phyloP scores from a whole-genome alignment of 2,797 vertebrate species.

The Pyrocephalus nanus region DNA sequence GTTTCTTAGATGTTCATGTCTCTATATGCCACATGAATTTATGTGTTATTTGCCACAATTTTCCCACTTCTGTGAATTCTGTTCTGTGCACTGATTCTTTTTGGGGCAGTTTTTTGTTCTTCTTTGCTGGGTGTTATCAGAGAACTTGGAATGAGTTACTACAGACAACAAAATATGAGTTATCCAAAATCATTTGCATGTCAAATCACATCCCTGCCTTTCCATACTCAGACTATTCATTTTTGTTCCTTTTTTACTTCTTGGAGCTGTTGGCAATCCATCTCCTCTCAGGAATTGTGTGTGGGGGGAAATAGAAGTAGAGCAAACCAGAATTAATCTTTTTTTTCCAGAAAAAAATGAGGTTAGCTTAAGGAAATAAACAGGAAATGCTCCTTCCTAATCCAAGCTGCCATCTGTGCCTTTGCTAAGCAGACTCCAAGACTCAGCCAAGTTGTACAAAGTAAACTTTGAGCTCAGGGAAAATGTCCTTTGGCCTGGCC shows the following conservation, averaged over 20 bases:
- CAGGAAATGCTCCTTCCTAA: slow-evolving; percentile 42
- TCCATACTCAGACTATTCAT: background rate
- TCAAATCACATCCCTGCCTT: background rate
- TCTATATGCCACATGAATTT: background rate
- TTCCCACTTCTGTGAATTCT: background rate
- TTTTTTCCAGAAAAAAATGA: background rate
- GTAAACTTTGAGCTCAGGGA: background rate
- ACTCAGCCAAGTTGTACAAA: background rate
- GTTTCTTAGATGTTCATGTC: background rate
- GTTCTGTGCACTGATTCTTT: background rate
- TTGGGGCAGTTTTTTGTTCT: background rate
- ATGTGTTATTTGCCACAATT: background rate
- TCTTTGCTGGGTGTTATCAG: background rate
- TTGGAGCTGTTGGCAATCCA: background rate
- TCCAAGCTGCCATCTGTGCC: background rate
- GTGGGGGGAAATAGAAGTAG: accelerated
- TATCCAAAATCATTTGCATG: background rate
- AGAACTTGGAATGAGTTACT: background rate
- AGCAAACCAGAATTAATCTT: background rate
- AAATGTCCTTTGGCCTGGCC: background rate
- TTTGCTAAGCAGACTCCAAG: background rate
- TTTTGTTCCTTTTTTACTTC: background rate
- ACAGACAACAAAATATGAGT: background rate
- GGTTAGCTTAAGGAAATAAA: slow-evolving; percentile 24
- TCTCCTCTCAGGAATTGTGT: background rate